Conservation (phyloP, 2,797 vertebrate species). For the Leucoraja ocellata region DNA sequence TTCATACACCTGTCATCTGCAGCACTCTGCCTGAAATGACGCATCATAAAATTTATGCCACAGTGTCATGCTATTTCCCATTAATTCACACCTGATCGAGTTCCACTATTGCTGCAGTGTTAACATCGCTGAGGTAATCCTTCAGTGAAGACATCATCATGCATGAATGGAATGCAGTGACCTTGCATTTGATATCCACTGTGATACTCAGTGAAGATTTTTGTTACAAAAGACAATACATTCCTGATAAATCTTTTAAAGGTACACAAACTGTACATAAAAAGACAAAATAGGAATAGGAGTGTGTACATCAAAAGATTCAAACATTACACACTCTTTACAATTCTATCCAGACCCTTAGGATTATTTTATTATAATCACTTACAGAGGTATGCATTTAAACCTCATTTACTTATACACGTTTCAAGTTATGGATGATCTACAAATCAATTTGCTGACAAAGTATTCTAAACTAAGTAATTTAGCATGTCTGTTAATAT, state of each 20-base stretch:
- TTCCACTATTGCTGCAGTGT: background rate
- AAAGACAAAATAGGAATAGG: background rate
- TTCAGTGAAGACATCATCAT: background rate
- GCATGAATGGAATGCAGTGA: constrained; percentile 1
- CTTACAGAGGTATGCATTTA: background rate
- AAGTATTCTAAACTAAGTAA: background rate
- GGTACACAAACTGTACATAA: background rate
- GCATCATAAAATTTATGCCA: constrained; percentile 16
- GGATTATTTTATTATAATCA: background rate
- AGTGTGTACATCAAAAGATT: background rate
- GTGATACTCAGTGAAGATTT: background rate
- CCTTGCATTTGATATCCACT: background rate
- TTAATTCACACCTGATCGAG: constrained; percentile 26
- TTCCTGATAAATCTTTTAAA: background rate
- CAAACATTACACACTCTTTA: background rate
- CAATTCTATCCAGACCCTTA: background rate
- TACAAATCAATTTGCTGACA: background rate
- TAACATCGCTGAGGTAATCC: background rate
- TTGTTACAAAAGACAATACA: background rate
- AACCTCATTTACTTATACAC: background rate
- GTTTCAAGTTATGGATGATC: background rate
- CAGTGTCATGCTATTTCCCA: constrained; percentile 1
- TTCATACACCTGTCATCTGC: background rate
- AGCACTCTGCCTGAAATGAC: background rate
- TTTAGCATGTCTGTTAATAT: no score